Base-by-base conservation (phyloP, 1,140 invertebrate genomes). In the Hylyphantes graminicola region DNA sequence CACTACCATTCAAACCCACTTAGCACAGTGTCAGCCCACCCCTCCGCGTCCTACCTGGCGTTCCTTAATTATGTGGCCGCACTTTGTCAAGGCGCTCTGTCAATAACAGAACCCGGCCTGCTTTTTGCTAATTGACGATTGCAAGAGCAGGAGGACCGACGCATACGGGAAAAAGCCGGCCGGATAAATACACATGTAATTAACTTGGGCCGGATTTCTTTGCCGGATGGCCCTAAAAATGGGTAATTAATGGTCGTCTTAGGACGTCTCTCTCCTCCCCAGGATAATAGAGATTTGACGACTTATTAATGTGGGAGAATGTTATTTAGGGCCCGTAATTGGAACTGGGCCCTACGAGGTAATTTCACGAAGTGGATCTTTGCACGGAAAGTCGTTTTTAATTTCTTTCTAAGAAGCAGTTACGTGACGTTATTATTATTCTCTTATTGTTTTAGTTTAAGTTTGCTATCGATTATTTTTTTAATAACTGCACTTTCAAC, bases 91-190 rank as follows among this genome's bases (percentile, higher is more conserved):
- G 77, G 64, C 64, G 77, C 55, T 70, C 77, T 80, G 77, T 55
- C 77, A 80, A 80, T 80, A 80, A 80, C 77, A 80, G 77, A 76
- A 61, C 17, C 57, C 35, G 54, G 12, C 65, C 77, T 80, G 77
- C 77, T 80, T 80, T 80, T 80, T 80, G 65, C 65, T 80, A 80
- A 80, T 80, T 80, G 77, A 80, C 77, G 77, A 80, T 80, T 80
- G 77, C 54, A 17, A 76, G 57, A 48, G 74, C 12, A 48, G 74
- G 74, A 63, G 74, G 53, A 35, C 50, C 50, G 50, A 70, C 68
- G 35, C 5, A 35, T 61, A 61, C 64, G 64, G 19, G 11, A 74
- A 80, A 80, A 80, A 80, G 53, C 77, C 63, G 35, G 67, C 63
- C 63, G 63, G 63, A 65, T 65, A 15, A 50, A 48, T 57, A 54